Percentiles rank a stretch among this genome's conserved stretches.
Evolutionary conservation across 2,888 invertebrate genomes (phyloP).

Genomic region (Sminthurides aquaticus): DNA sequence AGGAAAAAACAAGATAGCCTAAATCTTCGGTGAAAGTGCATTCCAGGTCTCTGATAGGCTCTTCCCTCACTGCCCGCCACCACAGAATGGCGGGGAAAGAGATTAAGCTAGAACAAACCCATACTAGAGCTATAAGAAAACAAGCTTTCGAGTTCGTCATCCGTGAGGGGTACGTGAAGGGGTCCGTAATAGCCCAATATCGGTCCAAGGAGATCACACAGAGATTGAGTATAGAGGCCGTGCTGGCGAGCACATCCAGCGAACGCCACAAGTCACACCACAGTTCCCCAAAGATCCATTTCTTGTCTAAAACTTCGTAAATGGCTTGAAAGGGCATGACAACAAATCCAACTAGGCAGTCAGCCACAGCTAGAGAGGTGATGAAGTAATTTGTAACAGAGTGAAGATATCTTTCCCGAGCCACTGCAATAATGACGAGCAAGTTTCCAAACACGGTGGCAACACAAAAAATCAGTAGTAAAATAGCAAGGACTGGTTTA

Average conservation of each 20-base stretch:
- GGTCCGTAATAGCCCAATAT: constrained; percentile 98
- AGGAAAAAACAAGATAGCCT: constrained; percentile 93
- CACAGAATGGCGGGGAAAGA: constrained; percentile 96
- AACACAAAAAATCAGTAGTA: constrained; percentile 78
- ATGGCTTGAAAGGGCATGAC: constrained; percentile 96
- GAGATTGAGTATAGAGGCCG: constrained; percentile 92
- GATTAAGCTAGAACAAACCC: constrained; percentile 93
- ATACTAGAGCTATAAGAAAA: constrained; percentile 82
- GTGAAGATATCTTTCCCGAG: constrained; percentile 84
- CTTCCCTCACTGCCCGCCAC: constrained; percentile 81
- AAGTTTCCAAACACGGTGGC: constrained; percentile 92
- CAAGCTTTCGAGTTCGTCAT: constrained; percentile 85
- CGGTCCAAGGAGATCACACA: constrained; percentile 94
- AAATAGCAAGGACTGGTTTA: constrained; percentile 35
- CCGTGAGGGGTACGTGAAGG: constrained; percentile 89
- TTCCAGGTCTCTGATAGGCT: constrained; percentile 66
- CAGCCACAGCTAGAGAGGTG: constrained; percentile 91
- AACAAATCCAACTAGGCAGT: constrained; percentile 88
- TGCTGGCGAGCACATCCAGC: constrained; percentile 91
- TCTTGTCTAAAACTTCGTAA: constrained; percentile 78
- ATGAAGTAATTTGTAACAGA: constrained; percentile 97
- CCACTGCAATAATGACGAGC: constrained; percentile 86
- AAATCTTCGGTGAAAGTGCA: constrained; percentile 96
- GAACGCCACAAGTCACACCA: constrained; percentile 99
- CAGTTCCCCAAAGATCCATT: constrained; percentile 88